Base-by-base conservation (phyloP, 2,888 invertebrate genomes). In the Athalia rosae region DNA sequence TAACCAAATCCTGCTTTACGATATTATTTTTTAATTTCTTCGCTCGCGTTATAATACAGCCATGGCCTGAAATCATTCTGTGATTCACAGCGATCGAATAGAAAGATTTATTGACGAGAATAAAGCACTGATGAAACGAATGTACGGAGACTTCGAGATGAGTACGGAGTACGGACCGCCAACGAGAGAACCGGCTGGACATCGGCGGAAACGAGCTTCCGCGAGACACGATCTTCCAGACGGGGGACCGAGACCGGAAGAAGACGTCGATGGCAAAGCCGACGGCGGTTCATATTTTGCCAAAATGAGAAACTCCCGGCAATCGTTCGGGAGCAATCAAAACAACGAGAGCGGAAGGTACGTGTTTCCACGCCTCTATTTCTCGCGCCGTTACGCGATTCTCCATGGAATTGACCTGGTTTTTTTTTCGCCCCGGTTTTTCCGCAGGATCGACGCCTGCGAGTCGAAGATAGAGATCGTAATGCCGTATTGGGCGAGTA, bases 401-500 rank as follows among this genome's bases (percentile, higher is more conserved):
- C 6, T 47, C 47, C 7, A 8, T 15, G 50, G 28, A 48, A 76
- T 64, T 53, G 5, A n/a, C 15, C 50, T 53, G n/a, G 63, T 45
- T 4, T 4, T 76, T 64, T 64, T 78, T 58, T 71, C 47, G 59
- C 28, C 28, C 28, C 67, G 80, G 79, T 76, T 77, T 77, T 79
- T 79, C 90, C 91, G 64, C 90, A 95, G 95, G 88, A 91, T 97
- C 79, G 97, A 98, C 89, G 95, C 96, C 0, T 98, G 98, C 86
- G 97, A 97, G 88, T 97, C 97, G 78, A 96, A 97, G 89, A 94
- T 96, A 63, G 97, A 98, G 90, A 97, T 98, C 84, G 95, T 97
- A 79, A 98, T 97, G 3, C 98, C 98, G 0, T 98, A 97, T 87
- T 98, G 97, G 97, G 97, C 97, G 5, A 94, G 96, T 15, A 98